phyloP scores from a whole-genome alignment of 2,797 vertebrate species.

The Cyprinella venusta region DNA sequence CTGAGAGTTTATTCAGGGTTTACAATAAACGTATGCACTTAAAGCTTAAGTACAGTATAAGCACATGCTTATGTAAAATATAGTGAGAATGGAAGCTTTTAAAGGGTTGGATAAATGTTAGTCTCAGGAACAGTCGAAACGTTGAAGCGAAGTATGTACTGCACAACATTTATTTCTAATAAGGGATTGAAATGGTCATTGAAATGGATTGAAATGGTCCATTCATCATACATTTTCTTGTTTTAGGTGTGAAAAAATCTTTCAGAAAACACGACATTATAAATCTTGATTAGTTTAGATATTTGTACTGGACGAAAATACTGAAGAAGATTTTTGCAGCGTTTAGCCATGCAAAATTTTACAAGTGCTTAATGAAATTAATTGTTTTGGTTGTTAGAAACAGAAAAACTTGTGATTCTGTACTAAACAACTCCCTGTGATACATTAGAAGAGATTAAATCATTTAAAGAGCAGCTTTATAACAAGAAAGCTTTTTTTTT shows the following conservation, averaged over 20 bases:
- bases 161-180: background rate
- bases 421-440: background rate
- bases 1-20: slow-evolving; percentile 34
- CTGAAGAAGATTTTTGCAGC: background rate
- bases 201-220: background rate
- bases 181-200: background rate
- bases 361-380: background rate
- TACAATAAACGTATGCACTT: slow-evolving; percentile 31
- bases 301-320: background rate
- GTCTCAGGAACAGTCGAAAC: background rate
- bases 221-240: background rate
- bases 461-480: background rate
- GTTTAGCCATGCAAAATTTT: background rate
- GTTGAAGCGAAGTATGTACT: background rate
- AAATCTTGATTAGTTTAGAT: background rate
- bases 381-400: background rate
- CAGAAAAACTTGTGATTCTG: background rate
- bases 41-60: slow-evolving; percentile 45
- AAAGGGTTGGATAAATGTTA: background rate
- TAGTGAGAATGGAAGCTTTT: background rate
- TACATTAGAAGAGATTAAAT: too few relatives aligned
- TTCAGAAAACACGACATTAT: background rate
- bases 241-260: background rate
- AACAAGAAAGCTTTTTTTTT: slow-evolving; percentile 8
- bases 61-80: slow-evolving; percentile 27